Conservation (phyloP, 2,113 vertebrate species). For the Aegithalos caudatus region DNA sequence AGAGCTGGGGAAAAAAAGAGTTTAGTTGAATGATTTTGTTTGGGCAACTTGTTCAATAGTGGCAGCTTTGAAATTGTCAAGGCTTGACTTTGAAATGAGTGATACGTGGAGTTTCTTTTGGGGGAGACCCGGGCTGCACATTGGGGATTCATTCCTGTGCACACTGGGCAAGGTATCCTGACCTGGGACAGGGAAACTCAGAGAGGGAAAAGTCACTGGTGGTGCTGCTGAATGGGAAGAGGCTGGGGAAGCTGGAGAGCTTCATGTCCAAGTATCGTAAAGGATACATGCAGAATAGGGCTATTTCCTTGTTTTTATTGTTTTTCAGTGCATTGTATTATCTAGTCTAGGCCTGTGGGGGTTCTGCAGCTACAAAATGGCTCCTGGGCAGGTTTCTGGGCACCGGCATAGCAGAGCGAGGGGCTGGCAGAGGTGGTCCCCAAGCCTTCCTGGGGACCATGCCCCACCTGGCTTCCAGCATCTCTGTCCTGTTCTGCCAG, state of each 20-base stretch:
- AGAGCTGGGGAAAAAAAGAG: not conserved
- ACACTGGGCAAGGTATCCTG: not conserved
- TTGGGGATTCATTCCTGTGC: not conserved
- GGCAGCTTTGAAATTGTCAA: conserved; percentile 20
- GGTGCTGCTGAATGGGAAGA: not conserved
- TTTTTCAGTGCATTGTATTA: not conserved
- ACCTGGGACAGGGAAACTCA: not conserved
- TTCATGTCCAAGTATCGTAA: rapidly evolving
- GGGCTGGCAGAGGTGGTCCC: not conserved
- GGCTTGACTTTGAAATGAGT: not conserved
- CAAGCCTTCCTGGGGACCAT: not conserved
- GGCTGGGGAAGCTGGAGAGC: not conserved
- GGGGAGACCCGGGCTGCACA: not conserved
- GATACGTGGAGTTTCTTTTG: not conserved
- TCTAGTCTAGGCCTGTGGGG: not conserved
- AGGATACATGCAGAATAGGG: not conserved
- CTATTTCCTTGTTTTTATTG: not conserved
- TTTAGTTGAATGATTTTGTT: conserved; percentile 41
- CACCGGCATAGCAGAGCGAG: rapidly evolving
- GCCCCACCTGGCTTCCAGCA: not conserved
- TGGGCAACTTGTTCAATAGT: conserved; percentile 21
- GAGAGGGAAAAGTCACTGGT: rapidly evolving
- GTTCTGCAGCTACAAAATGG: not conserved
- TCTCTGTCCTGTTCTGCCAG: rapidly evolving
- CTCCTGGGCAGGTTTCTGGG: not conserved